Evolutionary conservation across 2,113 vertebrate genomes (phyloP).

Genomic region (Urocitellus parryii): DNA sequence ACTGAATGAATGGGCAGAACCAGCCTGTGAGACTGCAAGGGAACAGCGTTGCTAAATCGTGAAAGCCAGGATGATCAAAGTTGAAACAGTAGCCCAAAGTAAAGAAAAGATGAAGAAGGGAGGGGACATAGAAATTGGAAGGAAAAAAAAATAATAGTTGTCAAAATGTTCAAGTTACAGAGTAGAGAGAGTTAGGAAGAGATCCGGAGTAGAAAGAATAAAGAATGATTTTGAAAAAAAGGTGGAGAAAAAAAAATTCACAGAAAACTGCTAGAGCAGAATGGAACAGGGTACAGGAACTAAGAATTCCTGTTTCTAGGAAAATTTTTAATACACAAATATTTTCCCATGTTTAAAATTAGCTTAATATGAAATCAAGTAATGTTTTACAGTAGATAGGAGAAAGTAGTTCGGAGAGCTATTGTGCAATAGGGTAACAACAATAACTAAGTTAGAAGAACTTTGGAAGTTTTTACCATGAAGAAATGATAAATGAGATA

Average conservation of each 20-base stretch:
- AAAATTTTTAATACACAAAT: background rate
- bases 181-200: background rate
- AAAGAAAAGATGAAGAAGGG: background rate
- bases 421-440: background rate
- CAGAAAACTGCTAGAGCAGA: background rate
- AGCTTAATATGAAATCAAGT: conserved; percentile 17
- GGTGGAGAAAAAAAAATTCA: background rate
- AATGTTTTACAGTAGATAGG: background rate
- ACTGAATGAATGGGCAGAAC: conserved; percentile 4
- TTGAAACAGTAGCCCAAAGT: background rate
- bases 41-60: background rate
- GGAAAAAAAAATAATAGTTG: background rate
- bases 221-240: conserved; percentile 2
- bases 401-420: background rate
- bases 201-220: background rate
- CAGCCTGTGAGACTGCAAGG: background rate
- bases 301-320: background rate
- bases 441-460: background rate
- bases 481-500: background rate
- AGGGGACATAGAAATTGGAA: background rate
- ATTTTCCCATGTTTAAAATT: background rate
- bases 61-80: background rate
- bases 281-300: background rate
- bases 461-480: background rate
- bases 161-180: background rate